These are phyloP conservation scores for Coregonus sp. DNA, from an alignment of 2,797 vertebrate genomes.

Conservation along the genomic window DNA sequence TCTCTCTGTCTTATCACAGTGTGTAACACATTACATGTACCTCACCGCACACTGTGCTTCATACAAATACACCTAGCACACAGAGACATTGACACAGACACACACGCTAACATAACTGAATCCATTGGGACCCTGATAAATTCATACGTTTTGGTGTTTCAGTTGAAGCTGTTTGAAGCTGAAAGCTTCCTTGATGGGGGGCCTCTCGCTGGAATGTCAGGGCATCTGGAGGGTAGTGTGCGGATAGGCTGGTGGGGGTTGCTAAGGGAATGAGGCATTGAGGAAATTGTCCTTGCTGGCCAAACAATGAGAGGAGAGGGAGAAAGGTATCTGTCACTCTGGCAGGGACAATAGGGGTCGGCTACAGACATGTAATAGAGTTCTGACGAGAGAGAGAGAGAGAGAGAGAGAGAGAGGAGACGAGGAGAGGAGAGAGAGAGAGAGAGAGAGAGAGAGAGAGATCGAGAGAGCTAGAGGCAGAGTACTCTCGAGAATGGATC, in stretches of 20 bases:
- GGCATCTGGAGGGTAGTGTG: too few relatives aligned
- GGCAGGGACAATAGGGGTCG: not conserved
- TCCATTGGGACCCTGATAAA: not conserved
- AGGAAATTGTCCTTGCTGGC: not conserved
- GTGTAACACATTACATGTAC: too few relatives aligned
- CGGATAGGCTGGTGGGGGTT: not conserved
- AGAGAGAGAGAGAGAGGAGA: not conserved
- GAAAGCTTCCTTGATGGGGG: too few relatives aligned
- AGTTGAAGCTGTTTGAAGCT: too few relatives aligned
- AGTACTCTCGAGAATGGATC: too few relatives aligned
- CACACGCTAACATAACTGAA: not conserved
- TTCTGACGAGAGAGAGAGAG: not conserved
- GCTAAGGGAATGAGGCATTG: conserved; percentile 1
- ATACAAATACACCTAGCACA: not conserved
- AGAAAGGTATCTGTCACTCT: not conserved
- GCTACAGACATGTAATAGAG: not conserved
- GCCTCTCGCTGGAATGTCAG: too few relatives aligned
- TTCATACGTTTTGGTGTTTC: not conserved
- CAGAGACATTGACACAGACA: not conserved
- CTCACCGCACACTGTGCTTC: not conserved
- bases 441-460: too few relatives aligned
- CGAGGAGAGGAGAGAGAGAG: too few relatives aligned
- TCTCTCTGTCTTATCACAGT: not conserved
- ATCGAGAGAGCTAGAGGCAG: too few relatives aligned
- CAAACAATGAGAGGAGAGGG: not conserved